These are phyloP conservation scores for Berghia stephanieae DNA, from an alignment of 1,140 invertebrate species.

Conservation along the genomic window DNA sequence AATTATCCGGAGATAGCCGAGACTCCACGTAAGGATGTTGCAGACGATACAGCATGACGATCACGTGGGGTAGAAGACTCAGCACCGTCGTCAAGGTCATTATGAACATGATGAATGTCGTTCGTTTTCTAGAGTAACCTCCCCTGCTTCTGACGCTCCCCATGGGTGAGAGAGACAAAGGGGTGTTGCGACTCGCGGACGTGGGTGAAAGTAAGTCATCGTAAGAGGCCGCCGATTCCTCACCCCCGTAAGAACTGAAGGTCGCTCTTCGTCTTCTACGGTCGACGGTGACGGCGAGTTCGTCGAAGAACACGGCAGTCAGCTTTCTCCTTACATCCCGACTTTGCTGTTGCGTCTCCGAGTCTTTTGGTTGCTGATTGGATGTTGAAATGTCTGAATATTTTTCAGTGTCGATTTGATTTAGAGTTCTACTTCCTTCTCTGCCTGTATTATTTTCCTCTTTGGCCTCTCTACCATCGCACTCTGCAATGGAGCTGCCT, in stretches of 20 bases:
- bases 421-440: no score
- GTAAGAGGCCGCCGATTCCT: not conserved
- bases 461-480: no score
- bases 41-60: constrained; percentile 33
- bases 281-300: constrained; percentile 20
- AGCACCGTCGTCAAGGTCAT: constrained; percentile 45
- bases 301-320: constrained; percentile 28
- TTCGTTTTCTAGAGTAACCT: constrained; percentile 30
- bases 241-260: not conserved
- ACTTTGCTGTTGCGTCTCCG: not conserved
- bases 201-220: no score
- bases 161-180: constrained; percentile 5
- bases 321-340: not conserved
- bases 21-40: constrained; percentile 17
- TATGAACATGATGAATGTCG: constrained; percentile 43
- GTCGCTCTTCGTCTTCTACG: constrained; percentile 7
- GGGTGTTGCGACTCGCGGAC: not conserved
- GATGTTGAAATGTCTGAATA: no score
- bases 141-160: constrained; percentile 20
- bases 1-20: constrained; percentile 7
- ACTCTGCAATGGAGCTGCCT: no score
- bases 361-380: no score
- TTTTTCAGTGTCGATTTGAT: no score
- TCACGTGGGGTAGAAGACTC: constrained; percentile 42
- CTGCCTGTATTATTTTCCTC: no score